Conservation (phyloP, 1,140 invertebrate species). For the Hesperophylax magnus region DNA sequence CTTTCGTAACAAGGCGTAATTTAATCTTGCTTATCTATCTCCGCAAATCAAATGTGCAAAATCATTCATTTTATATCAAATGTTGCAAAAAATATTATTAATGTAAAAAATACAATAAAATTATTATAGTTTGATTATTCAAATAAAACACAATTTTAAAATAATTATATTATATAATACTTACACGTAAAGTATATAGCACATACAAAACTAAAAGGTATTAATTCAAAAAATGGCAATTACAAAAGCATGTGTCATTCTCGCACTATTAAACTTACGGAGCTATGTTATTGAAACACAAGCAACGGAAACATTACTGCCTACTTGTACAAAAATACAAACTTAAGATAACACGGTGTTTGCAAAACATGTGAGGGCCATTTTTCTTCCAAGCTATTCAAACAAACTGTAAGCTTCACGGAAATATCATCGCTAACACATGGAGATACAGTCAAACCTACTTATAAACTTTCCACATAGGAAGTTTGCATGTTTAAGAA, state of each 20-base stretch:
- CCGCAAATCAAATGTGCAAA: not conserved
- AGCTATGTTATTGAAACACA: slow-evolving; percentile 21
- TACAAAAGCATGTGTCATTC: slow-evolving; percentile 30
- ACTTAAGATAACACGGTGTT: slow-evolving; percentile 31
- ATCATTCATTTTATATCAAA: not conserved
- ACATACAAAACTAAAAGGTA: slow-evolving; percentile 1
- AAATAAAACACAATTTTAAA: slow-evolving; percentile 22
- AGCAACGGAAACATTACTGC: slow-evolving; percentile 24
- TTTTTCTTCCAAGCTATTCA: not conserved
- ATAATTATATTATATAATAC: not conserved
- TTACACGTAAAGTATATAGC: too few relatives aligned
- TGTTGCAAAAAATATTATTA: not conserved
- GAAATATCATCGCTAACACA: too few relatives aligned
- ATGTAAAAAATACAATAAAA: not conserved
- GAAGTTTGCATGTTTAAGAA: too few relatives aligned
- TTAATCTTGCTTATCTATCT: not conserved
- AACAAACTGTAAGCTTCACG: too few relatives aligned
- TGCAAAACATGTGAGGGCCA: slow-evolving; percentile 24
- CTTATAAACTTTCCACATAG: too few relatives aligned
- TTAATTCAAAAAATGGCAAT: slow-evolving; percentile 40
- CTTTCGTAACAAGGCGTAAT: too few relatives aligned
- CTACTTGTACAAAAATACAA: slow-evolving; percentile 27
- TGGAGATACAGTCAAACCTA: too few relatives aligned
- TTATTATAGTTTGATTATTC: slow-evolving; percentile 7
- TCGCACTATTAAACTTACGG: not conserved